Base-by-base conservation (phyloP, 2,797 vertebrate species). In the Lerista edwardsae region DNA sequence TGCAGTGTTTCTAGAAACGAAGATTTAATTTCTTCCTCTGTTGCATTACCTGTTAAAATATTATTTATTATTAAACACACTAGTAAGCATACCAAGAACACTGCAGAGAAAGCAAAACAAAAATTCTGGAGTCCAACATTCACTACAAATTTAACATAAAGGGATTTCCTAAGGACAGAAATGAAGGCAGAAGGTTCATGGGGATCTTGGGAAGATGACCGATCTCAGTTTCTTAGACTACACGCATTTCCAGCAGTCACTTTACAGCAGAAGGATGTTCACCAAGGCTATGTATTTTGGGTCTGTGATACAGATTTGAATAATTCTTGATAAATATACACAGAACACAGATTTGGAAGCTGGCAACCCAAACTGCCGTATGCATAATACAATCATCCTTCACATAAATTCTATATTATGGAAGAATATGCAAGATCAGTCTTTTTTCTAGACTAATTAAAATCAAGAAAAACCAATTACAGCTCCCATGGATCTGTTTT, bases 1-100 rank as follows among this genome's bases (percentile, higher is more conserved):
- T 87, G 77, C 80, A 97, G 82, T 36, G 94, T 94, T 92, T 96
- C 95, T 36, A 97, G 84, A 92, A 97, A 97, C 25, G 92, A 95
- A 0, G 62, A 94, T 75, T 91, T 94, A 67, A 97, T 95, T 93
- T 96, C 94, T 90, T 96, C 96, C 88, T 96, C 96, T 84, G 94
- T 92, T 88, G 85, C 90, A 87, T 95, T 90, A 34, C 95, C 97
- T 97, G 81, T 62, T 27, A 88, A 94, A 91, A 79, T 90, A 86
- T 89, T 84, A 86, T 14, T 67, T 80, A 82, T 3, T 31, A 78
- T 82, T 87, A 72, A 89, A 87, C 2, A n/a, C 9, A 72, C 86
- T 82, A 83, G 39, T 69, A 21, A 86, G 31, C 83, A 81, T 57
- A 71, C 1, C 77, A 71, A 65, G 23, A 55, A 83, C 47, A 14